Percentiles rank a stretch among this genome's conserved stretches.
Evolutionary conservation across 2,888 invertebrate genomes (phyloP).

Genomic region (Antheraea assamensis): DNA sequence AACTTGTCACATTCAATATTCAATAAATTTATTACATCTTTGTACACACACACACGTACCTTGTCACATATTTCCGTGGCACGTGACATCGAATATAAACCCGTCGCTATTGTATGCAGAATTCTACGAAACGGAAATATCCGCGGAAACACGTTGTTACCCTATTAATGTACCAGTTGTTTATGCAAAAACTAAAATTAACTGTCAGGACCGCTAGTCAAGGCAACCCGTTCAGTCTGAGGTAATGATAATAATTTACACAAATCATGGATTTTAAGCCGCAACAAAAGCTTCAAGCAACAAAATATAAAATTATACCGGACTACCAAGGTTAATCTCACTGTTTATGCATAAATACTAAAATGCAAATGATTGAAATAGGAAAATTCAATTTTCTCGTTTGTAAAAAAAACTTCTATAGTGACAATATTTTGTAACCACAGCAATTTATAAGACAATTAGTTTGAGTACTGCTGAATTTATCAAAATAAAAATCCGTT

Average conservation of each 20-base stretch:
- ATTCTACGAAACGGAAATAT: constrained; percentile 28
- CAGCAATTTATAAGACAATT: background rate
- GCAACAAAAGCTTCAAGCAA: constrained; percentile 49
- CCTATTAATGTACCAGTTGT: constrained; percentile 23
- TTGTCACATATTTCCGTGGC: constrained; percentile 49
- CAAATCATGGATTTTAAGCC: constrained; percentile 64
- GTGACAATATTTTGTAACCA: background rate
- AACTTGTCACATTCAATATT: constrained; percentile 47
- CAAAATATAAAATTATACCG: constrained; percentile 51
- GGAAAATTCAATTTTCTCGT: constrained; percentile 41
- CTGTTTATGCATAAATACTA: constrained; percentile 37
- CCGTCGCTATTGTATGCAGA: constrained; percentile 27
- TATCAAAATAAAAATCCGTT: background rate
- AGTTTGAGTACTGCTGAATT: background rate
- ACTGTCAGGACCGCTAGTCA: constrained; percentile 53
- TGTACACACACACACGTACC: constrained; percentile 38
- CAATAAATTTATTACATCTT: constrained; percentile 36
- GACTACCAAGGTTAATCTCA: constrained; percentile 56
- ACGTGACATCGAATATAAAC: constrained; percentile 37
- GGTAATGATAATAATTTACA: constrained; percentile 66
- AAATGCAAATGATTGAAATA: constrained; percentile 24
- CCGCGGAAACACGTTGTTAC: constrained; percentile 44
- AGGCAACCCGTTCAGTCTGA: constrained; percentile 59
- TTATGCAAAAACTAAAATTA: constrained; percentile 43
- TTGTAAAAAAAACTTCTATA: constrained; percentile 21